Percentiles rank a stretch among this genome's conserved stretches.
These are phyloP conservation scores for Drosophila oshimai DNA, from an alignment of 1,140 invertebrate genomes.

Conservation along the genomic window DNA sequence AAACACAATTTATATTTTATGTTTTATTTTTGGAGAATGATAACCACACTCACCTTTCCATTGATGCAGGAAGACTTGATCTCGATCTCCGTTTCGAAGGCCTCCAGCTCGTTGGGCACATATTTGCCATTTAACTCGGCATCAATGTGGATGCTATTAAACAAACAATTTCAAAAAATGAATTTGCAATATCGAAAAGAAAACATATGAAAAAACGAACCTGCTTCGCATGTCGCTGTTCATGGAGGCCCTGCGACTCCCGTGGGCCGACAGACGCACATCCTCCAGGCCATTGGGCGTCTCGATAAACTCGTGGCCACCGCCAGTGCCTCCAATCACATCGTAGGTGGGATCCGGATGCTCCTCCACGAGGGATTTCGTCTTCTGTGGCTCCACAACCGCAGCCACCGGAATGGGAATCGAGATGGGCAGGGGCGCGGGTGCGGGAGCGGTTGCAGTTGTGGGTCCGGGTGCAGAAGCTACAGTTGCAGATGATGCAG, in stretches of 20 bases:
- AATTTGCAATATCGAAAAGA: background rate
- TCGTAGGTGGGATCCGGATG: constrained; percentile 78
- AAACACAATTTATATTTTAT: background rate
- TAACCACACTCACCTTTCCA: constrained; percentile 62
- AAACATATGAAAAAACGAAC: no score
- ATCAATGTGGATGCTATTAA: constrained; percentile 73
- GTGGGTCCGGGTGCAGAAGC: no score
- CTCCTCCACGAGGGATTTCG: constrained; percentile 66
- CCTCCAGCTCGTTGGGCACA: constrained; percentile 79
- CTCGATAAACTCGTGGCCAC: constrained; percentile 68
- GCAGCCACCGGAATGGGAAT: constrained; percentile 35
- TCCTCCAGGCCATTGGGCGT: constrained; percentile 69
- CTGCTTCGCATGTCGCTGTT: constrained; percentile 78
- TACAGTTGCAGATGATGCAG: no score
- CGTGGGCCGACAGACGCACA: constrained; percentile 61
- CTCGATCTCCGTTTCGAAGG: constrained; percentile 80
- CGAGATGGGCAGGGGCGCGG: constrained; percentile 4
- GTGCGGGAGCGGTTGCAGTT: background rate
- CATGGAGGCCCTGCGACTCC: constrained; percentile 71
- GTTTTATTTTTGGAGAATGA: background rate
- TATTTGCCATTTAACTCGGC: constrained; percentile 76
- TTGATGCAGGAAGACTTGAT: constrained; percentile 82
- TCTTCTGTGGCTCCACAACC: constrained; percentile 65
- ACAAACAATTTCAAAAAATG: background rate
- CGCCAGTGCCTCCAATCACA: constrained; percentile 60